Evolutionary conservation across 2,113 vertebrate species (phyloP).

Genomic region (Menidia beryllina): DNA sequence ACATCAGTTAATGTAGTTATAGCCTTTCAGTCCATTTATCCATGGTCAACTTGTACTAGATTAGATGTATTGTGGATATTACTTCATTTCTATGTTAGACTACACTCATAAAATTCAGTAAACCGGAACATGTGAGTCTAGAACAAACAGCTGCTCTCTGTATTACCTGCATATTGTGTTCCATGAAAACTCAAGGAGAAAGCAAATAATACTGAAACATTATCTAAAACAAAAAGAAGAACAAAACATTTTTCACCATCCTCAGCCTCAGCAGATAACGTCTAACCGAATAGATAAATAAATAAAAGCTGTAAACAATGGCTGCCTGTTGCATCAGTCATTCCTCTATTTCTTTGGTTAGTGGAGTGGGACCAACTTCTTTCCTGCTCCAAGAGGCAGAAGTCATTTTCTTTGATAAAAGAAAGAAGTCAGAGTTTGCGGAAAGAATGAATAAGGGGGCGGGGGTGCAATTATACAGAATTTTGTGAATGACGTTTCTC

Average conservation of each 20-base stretch:
- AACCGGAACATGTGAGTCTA: neutral
- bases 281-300: slow-evolving; percentile 77
- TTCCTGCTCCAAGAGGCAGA: slow-evolving; percentile 74
- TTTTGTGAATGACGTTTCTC: slow-evolving; percentile 27
- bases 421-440: slow-evolving; percentile 16
- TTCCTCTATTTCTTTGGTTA: slow-evolving; percentile 79
- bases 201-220: slow-evolving; percentile 50
- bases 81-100: no score
- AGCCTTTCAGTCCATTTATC: no score
- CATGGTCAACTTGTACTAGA: no score
- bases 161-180: slow-evolving; percentile 38
- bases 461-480: slow-evolving; percentile 17
- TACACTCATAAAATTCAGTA: no score
- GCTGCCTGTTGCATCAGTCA: slow-evolving; percentile 68
- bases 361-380: slow-evolving; percentile 73
- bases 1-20: no score
- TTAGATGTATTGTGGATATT: no score
- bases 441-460: slow-evolving; percentile 4
- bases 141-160: slow-evolving; percentile 14
- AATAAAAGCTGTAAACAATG: slow-evolving; percentile 73
- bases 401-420: slow-evolving; percentile 66
- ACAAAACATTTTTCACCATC: slow-evolving; percentile 63
- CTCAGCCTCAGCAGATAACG: slow-evolving; percentile 55
- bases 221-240: slow-evolving; percentile 67
- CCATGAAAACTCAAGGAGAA: slow-evolving; percentile 38